Conservation (phyloP, 30 jellyfish, hydroid and myxozoan genomes). For the Aurelia sp. region DNA sequence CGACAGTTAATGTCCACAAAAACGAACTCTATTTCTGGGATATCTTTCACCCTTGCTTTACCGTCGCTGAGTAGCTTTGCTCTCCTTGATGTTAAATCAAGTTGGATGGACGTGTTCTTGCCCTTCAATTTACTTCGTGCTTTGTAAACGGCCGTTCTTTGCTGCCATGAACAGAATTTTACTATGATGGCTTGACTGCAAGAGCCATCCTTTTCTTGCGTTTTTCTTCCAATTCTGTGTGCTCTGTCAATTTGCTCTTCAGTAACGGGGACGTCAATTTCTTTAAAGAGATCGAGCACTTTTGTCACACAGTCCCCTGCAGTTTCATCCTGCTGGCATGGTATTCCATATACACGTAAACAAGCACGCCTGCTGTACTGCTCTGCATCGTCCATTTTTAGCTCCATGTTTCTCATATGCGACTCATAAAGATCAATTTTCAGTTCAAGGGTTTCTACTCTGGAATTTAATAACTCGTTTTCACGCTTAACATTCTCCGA, state of each 20-base stretch:
- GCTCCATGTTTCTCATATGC: conserved; percentile 9
- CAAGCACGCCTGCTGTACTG: conserved; percentile 45
- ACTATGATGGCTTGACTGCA: conserved; percentile 25
- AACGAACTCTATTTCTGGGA: conserved; percentile 8
- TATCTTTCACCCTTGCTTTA: conserved; percentile 13
- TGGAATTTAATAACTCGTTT: conserved; percentile 18
- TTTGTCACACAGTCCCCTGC: conserved; percentile 14
- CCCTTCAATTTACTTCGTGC: conserved; percentile 2
- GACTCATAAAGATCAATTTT: conserved; percentile 27
- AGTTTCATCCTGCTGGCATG: conserved; percentile 19
- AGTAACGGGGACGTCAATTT: conserved; percentile 18
- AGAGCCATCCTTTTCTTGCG: conserved; percentile 29
- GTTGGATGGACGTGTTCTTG: conserved; percentile 30
- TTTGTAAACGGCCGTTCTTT: conserved; percentile 15
- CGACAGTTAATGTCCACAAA: conserved; percentile 27
- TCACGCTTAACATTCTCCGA: conserved; percentile 8
- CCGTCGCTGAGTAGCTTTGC: conserved; percentile 25
- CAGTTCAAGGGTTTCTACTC: conserved; percentile 14
- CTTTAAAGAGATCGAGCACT: conserved; percentile 33
- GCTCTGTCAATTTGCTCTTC: conserved; percentile 42
- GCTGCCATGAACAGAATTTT: conserved; percentile 18
- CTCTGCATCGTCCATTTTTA: conserved; percentile 23
- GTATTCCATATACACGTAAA: conserved; percentile 16
- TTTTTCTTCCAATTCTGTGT: conserved; percentile 24
- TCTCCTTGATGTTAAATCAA: conserved; percentile 8